Evolutionary conservation across 2,888 invertebrate species (phyloP).

Genomic region (Latrodectus elegans): DNA sequence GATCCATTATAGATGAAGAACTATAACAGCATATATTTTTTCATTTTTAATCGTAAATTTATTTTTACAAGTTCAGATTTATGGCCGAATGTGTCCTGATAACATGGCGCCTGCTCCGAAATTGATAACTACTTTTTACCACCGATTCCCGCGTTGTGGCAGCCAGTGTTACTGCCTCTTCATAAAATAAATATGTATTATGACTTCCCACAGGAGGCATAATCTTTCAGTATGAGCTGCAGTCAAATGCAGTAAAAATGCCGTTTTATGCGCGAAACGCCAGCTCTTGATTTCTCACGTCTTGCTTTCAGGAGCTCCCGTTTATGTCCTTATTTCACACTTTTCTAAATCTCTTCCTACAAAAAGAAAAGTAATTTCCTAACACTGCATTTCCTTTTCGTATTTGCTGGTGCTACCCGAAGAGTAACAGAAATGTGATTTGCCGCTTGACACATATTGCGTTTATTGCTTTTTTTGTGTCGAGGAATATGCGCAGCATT

Average conservation of each 20-base stretch:
- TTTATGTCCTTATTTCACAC: conserved; percentile 43
- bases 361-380: too few relatives aligned
- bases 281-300: conserved; percentile 14
- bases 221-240: background rate
- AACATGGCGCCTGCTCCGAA: too few relatives aligned
- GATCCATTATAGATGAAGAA: too few relatives aligned
- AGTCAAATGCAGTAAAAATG: conserved; percentile 40
- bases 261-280: background rate
- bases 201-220: background rate
- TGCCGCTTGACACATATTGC: background rate
- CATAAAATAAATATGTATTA: background rate
- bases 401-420: too few relatives aligned
- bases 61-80: too few relatives aligned
- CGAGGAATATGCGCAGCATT: background rate
- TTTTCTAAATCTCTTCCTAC: background rate
- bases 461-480: background rate
- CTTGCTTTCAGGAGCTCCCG: conserved; percentile 21
- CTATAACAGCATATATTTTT: too few relatives aligned
- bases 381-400: too few relatives aligned
- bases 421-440: background rate
- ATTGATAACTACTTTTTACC: too few relatives aligned
- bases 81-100: too few relatives aligned
- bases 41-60: too few relatives aligned
- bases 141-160: too few relatives aligned
- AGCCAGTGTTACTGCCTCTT: background rate